phyloP scores from a whole-genome alignment of 2,888 invertebrate species.

The Pecten maximus region DNA sequence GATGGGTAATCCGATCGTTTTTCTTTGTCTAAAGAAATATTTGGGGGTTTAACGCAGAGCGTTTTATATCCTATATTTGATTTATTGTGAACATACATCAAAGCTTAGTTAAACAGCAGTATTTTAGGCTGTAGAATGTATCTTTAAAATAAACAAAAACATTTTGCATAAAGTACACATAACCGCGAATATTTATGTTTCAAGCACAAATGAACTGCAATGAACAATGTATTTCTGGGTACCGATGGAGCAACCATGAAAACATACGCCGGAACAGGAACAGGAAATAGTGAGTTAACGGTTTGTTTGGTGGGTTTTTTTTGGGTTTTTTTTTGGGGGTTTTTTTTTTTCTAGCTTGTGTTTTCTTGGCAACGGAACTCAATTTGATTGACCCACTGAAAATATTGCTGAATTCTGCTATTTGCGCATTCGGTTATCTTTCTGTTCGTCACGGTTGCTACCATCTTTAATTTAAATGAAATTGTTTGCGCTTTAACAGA shows the following conservation, averaged over 20 bases:
- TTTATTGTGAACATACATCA: not conserved
- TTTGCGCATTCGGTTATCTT: not conserved
- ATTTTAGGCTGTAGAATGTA: not conserved
- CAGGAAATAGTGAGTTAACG: too few relatives aligned
- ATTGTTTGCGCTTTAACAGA: too few relatives aligned
- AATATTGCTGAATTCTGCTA: not conserved
- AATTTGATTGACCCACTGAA: not conserved
- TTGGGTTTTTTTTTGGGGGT: not conserved
- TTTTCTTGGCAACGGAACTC: not conserved
- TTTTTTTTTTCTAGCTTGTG: not conserved
- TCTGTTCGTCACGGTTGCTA: not conserved
- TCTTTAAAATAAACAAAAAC: not conserved
- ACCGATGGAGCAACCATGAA: not conserved
- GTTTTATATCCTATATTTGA: not conserved
- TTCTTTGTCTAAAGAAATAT: conserved; percentile 25
- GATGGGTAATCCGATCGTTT: not conserved
- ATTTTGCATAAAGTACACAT: not conserved
- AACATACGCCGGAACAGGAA: not conserved
- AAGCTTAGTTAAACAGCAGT: not conserved
- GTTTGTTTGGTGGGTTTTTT: too few relatives aligned
- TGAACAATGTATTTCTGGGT: not conserved
- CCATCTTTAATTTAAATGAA: not conserved
- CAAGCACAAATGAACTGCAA: not conserved
- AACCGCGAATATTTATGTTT: not conserved
- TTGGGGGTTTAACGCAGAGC: not conserved